These are phyloP conservation scores for Acanthopagrus latus DNA, from an alignment of 2,797 vertebrate species.

Conservation along the genomic window DNA sequence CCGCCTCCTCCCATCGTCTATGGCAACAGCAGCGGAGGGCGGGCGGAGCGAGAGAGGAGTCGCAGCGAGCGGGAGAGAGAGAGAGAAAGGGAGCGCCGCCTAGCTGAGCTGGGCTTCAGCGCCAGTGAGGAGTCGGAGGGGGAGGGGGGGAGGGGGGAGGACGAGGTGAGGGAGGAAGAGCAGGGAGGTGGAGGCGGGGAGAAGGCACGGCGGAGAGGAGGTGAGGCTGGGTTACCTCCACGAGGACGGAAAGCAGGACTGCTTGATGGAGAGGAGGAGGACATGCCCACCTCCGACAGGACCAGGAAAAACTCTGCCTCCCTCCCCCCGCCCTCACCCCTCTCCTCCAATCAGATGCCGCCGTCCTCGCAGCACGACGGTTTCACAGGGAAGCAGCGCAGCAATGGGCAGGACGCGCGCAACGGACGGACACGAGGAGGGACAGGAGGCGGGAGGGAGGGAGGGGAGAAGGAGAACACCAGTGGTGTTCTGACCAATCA, in stretches of 20 bases:
- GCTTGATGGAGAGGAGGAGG: conserved; percentile 80
- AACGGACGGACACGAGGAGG: conserved; percentile 84
- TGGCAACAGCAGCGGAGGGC: conserved; percentile 65
- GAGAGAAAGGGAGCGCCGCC: conserved; percentile 76
- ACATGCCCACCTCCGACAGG: conserved; percentile 69
- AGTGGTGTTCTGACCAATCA: conserved; percentile 79
- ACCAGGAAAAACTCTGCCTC: conserved; percentile 77
- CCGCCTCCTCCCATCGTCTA: conserved; percentile 68
- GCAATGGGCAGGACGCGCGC: conserved; percentile 85
- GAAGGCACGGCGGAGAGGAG: conserved; percentile 75
- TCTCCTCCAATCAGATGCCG: conserved; percentile 83
- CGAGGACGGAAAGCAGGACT: conserved; percentile 71
- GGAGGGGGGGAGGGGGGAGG: conserved; percentile 68
- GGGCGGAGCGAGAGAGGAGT: conserved; percentile 63
- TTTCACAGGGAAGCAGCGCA: conserved; percentile 79
- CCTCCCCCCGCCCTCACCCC: conserved; percentile 74
- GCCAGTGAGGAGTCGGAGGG: conserved; percentile 88
- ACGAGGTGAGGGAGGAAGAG: conserved; percentile 67
- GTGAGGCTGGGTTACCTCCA: conserved; percentile 62
- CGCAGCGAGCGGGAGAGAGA: conserved; percentile 72
- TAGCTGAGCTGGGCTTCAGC: conserved; percentile 87
- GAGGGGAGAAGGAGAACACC: conserved; percentile 84
- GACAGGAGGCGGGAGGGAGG: conserved; percentile 56
- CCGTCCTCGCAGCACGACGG: conserved; percentile 72
- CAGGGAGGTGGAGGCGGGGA: conserved; percentile 49